Evolutionary conservation across 2,797 vertebrate species (phyloP).

Genomic region (Microctenopoma stevenorrisi): DNA sequence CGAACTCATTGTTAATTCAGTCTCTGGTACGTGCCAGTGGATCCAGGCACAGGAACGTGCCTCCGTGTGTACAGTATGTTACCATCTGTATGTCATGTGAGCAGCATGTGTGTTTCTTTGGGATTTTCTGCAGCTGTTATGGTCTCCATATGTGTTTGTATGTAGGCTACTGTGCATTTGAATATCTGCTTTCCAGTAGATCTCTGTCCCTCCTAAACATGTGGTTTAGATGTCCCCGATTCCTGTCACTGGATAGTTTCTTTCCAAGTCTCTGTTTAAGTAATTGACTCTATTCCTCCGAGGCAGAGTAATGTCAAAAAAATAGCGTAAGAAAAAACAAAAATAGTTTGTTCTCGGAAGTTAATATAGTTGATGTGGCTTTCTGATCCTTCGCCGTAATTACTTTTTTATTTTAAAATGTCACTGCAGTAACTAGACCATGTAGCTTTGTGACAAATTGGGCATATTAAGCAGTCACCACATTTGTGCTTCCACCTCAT

Average conservation of each 20-base stretch:
- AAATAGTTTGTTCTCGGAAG: slow-evolving; percentile 70
- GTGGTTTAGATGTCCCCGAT: slow-evolving; percentile 62
- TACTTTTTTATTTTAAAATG: slow-evolving; percentile 45
- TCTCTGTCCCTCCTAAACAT: slow-evolving; percentile 55
- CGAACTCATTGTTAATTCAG: slow-evolving; percentile 65
- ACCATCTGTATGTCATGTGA: slow-evolving; percentile 24
- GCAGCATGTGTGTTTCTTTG: slow-evolving; percentile 34
- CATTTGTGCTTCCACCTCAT: slow-evolving; percentile 19
- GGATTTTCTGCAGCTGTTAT: slow-evolving; percentile 36
- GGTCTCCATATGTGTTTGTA: slow-evolving; percentile 29
- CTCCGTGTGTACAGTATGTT: slow-evolving; percentile 3
- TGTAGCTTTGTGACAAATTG: slow-evolving; percentile 31
- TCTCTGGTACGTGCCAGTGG: slow-evolving; percentile 66
- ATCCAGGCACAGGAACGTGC: slow-evolving; percentile 40
- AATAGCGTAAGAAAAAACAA: slow-evolving; percentile 63
- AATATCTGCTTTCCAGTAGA: slow-evolving; percentile 45
- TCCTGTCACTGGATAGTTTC: slow-evolving; percentile 57
- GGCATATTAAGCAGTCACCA: slow-evolving; percentile 11
- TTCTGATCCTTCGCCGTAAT: slow-evolving; percentile 39
- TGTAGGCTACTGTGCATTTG: slow-evolving; percentile 5
- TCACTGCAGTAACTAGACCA: slow-evolving; percentile 16
- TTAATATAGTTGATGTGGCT: slow-evolving; percentile 54
- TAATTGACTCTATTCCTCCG: slow-evolving; percentile 60
- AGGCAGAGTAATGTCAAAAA: slow-evolving; percentile 50
- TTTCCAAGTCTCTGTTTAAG: slow-evolving; percentile 72